A percentile compares a stretch with the other conserved stretches of the same genome.
These are phyloP conservation scores for Aporrectodea caliginosa DNA, from an alignment of 1,140 invertebrate genomes.

Conservation along the genomic window DNA sequence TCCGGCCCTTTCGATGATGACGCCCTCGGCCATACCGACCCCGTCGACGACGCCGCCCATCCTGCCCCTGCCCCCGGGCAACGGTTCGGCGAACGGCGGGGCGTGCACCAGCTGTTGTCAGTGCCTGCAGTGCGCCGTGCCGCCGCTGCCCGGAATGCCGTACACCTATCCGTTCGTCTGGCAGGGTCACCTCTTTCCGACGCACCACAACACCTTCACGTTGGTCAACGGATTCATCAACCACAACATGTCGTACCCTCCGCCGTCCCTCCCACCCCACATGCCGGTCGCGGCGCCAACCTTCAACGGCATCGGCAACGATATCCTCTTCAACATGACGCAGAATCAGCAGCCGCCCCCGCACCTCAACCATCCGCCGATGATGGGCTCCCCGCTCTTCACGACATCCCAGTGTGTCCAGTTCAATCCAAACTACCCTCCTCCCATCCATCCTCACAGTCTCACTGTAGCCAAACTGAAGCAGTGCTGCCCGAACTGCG, in stretches of 20 bases:
- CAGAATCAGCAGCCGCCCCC: not conserved
- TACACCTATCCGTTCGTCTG: not conserved
- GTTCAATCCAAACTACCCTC: not conserved
- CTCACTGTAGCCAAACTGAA: not conserved
- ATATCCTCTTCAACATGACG: not conserved
- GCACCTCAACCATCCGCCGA: not conserved
- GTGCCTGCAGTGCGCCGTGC: not conserved
- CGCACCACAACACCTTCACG: not conserved
- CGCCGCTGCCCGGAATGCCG: not conserved
- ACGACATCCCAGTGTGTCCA: not conserved
- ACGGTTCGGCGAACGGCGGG: not conserved
- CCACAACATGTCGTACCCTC: not conserved
- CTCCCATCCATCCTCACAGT: not conserved
- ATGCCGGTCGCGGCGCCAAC: not conserved
- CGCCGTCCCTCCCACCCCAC: not conserved
- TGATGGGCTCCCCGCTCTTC: not conserved
- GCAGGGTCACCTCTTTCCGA: not conserved
- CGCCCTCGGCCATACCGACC: not conserved
- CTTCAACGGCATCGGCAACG: not conserved
- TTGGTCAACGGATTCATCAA: not conserved
- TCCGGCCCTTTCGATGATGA: not conserved
- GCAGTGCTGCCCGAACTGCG: not conserved
- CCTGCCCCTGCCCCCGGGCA: not conserved
- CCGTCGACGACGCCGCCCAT: not conserved
- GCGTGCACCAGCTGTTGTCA: not conserved